Percentiles rank a stretch among this genome's conserved stretches.
phyloP scores from a whole-genome alignment of 2,888 invertebrate species.

The Colletes collaris region DNA sequence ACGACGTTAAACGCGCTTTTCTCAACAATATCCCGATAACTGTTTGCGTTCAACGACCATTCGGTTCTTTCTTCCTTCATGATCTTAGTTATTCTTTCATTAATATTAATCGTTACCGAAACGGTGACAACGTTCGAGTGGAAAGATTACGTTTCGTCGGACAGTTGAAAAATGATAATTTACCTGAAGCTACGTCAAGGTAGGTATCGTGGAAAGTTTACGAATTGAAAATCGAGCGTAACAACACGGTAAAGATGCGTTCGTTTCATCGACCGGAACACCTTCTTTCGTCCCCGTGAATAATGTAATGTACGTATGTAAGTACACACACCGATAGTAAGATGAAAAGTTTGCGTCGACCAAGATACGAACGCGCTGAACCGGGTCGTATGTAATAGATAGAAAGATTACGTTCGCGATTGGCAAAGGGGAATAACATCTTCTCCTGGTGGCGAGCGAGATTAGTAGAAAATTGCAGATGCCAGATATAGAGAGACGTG shows the following conservation, averaged over 20 bases:
- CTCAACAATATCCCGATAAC: slow-evolving; percentile 37
- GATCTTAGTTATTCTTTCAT: slow-evolving; percentile 39
- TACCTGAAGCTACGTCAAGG: slow-evolving; percentile 12
- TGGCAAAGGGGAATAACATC: slow-evolving; percentile 75
- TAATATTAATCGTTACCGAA: slow-evolving; percentile 32
- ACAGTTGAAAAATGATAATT: too few species aligned
- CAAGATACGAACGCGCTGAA: slow-evolving; percentile 27
- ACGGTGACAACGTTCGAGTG: too few species aligned
- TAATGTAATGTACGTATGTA: slow-evolving; percentile 35
- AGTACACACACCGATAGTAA: slow-evolving; percentile 47
- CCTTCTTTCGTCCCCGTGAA: slow-evolving; percentile 24
- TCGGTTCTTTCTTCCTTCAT: slow-evolving; percentile 51
- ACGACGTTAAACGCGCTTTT: slow-evolving; percentile 40
- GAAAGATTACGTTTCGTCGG: too few species aligned
- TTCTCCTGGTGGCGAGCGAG: slow-evolving; percentile 71
- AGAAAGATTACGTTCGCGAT: slow-evolving; percentile 80
- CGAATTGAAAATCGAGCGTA: background rate
- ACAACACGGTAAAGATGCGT: background rate
- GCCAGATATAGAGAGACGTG: slow-evolving; percentile 72
- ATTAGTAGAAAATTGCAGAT: slow-evolving; percentile 81
- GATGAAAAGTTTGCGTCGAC: slow-evolving; percentile 65
- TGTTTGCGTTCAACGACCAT: background rate
- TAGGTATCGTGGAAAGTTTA: background rate
- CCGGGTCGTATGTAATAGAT: slow-evolving; percentile 71
- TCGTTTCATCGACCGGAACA: slow-evolving; percentile 32